Base-by-base conservation (phyloP, 1,140 invertebrate genomes). In the Sarcophaga bullata region DNA sequence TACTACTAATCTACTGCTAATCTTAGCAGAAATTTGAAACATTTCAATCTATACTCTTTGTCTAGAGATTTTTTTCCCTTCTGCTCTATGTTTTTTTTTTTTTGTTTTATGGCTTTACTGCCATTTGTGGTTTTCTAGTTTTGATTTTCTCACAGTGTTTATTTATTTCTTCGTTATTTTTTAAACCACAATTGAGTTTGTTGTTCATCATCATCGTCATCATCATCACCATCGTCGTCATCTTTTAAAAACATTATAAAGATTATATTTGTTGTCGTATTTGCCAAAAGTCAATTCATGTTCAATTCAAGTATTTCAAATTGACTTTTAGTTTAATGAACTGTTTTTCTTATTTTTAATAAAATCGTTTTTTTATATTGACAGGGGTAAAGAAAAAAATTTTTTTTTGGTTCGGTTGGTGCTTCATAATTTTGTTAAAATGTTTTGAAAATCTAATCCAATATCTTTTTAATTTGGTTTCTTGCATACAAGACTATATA, bases 211-310 rank as follows among this genome's bases (percentile, higher is more conserved):
- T 58, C n/a, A n/a, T 58, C 54, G 7, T 15, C 13, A 58, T 58
- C 54, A 15, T 58, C 15, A 58, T 58, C 54, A 58, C n/a, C 54
- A n/a, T 58, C 15, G n/a, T 58, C 54, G 2, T n/a, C 54, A 58
- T n/a, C 25, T 37, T 37, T 37, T 37, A 37, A 37, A 37, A 37
- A 37, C 25, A 37, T 37, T 37, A 4, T 37, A 1, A 2, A 37
- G 25, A 37, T 37, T 37, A 37, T 37, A 37, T 37, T 37, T 4
- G 25, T 37, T 37, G 25, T 37, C 15, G 1, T 58, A 58, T 58
- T 58, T 58, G n/a, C 54, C 54, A 58, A 58, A 58, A 58, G 54
- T 58, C 54, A 58, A 58, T 58, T 58, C 15, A 13, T 58, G n/a
- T 58, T 58, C 13, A n/a, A 15, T 58, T 58, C 54, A 58, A 58